phyloP scores from a whole-genome alignment of 2,797 vertebrate species.

The Sebastiscus albofasciatus region DNA sequence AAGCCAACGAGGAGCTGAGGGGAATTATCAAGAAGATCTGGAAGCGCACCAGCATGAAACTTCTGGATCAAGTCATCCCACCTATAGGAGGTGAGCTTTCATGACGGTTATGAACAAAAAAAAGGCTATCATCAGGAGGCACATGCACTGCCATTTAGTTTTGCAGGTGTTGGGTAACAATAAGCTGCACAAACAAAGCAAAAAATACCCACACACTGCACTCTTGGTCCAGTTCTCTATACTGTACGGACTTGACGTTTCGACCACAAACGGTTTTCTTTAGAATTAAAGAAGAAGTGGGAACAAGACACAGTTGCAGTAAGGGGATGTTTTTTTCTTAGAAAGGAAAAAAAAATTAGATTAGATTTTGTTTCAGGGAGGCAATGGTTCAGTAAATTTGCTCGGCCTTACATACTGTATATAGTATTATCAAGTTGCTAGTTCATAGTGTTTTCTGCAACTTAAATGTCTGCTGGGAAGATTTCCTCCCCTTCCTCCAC shows the following conservation, averaged over 20 bases:
- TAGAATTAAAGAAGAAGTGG: not conserved
- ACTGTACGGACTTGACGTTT: accelerated
- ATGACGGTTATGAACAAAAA: not conserved
- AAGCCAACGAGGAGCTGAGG: slow-evolving; percentile 93
- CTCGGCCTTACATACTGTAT: too few relatives aligned
- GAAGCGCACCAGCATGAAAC: slow-evolving; percentile 97
- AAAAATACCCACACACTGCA: not conserved
- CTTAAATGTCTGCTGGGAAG: not conserved
- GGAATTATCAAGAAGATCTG: slow-evolving; percentile 97
- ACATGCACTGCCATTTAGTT: not conserved
- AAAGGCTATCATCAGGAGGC: not conserved
- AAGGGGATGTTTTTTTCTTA: accelerated
- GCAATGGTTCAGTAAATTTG: too few relatives aligned
- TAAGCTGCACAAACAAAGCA: not conserved
- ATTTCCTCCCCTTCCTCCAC: not conserved
- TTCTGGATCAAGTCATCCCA: slow-evolving; percentile 95
- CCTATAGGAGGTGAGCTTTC: slow-evolving; percentile 88
- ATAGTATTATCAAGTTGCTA: not conserved
- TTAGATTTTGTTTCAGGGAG: too few relatives aligned
- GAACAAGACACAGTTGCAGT: not conserved
- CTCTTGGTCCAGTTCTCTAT: not conserved
- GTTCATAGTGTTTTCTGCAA: not conserved
- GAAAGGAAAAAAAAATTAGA: accelerated
- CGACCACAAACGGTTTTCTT: not conserved
- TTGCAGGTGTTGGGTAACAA: not conserved